phyloP scores from a whole-genome alignment of 2,113 vertebrate genomes.

The Clarias macrocephalus region DNA sequence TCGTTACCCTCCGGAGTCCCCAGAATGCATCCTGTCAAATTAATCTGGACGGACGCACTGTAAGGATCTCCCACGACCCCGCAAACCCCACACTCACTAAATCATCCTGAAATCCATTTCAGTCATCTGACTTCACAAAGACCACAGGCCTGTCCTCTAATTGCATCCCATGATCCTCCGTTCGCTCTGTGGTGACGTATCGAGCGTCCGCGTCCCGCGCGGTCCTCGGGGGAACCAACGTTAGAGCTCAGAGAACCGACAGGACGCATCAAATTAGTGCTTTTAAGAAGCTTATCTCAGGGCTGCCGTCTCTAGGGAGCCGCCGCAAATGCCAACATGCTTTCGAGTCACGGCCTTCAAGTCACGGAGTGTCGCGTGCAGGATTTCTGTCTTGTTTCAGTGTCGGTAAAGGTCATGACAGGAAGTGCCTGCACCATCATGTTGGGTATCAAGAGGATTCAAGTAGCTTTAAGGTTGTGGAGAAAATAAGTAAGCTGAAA shows the following conservation, averaged over 20 bases:
- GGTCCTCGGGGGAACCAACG: conserved; percentile 17
- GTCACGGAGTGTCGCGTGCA: background rate
- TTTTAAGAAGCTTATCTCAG: conserved; percentile 20
- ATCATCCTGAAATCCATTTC: background rate
- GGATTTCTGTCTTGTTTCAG: background rate
- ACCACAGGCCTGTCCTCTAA: conserved; percentile 70
- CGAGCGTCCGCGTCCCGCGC: conserved; percentile 10
- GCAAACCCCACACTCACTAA: conserved; percentile 56
- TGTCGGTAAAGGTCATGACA: conserved; percentile 12
- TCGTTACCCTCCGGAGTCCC: conserved; percentile 19
- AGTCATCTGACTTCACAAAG: conserved; percentile 68
- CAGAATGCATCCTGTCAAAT: background rate
- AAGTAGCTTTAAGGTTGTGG: background rate
- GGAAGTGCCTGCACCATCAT: background rate
- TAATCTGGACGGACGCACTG: conserved; percentile 51
- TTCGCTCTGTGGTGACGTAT: conserved; percentile 53
- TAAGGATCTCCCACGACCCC: conserved; percentile 63
- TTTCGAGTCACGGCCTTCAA: background rate
- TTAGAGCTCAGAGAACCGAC: background rate
- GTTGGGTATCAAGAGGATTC: background rate
- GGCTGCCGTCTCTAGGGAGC: background rate
- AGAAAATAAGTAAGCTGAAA: background rate
- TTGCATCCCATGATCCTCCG: conserved; percentile 68
- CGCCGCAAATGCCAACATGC: background rate
- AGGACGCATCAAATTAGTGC: conserved; percentile 7